Base-by-base conservation (phyloP, 2,888 invertebrate species). In the Agrotis puta region DNA sequence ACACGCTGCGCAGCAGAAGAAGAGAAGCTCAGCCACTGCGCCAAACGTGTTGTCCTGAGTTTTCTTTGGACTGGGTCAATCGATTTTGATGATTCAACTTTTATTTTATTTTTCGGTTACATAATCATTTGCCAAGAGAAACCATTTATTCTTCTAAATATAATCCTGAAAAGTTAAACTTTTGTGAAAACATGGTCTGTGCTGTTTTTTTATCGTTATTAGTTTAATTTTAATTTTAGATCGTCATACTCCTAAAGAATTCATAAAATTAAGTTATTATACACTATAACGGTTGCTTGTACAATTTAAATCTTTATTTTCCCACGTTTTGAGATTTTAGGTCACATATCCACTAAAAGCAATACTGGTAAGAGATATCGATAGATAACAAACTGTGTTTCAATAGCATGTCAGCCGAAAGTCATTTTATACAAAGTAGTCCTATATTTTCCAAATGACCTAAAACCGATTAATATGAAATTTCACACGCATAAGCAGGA, bases 241-340 rank as follows among this genome's bases (percentile, higher is more conserved):
- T 39, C 22, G 18, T 65, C 50, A 14, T 59, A 53, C 13, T 48
- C 54, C 20, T n/a, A 68, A 48, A 24, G 43, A 62, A 27, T 62
- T 67, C 47, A 67, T 68, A 48, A 68, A 67, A 75, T 76, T 24
- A 14, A n/a, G 61, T 71, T 54, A 9, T 45, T 51, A 33, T 33
- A 63, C 57, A 58, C 58, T 47, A 14, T 57, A 47, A 58, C 3
- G n/a, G 51, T 73, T 27, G 47, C 64, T 47, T 58, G 45, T 58
- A 27, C 24, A 24, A 7, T 39, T 58, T 33, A 13, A 39, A 16
- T 20, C 22, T 57, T 50, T 56, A 51, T 50, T 50, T 76, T 50
- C 6, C 1, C 18, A 61, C 3, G 16, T 16, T 27, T 56, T 48
- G 14, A 4, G 14, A n/a, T 48, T 13, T 54, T n/a, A 43, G 50